phyloP scores from a whole-genome alignment of 1,140 invertebrate species.

The Drosophila baimaii region DNA sequence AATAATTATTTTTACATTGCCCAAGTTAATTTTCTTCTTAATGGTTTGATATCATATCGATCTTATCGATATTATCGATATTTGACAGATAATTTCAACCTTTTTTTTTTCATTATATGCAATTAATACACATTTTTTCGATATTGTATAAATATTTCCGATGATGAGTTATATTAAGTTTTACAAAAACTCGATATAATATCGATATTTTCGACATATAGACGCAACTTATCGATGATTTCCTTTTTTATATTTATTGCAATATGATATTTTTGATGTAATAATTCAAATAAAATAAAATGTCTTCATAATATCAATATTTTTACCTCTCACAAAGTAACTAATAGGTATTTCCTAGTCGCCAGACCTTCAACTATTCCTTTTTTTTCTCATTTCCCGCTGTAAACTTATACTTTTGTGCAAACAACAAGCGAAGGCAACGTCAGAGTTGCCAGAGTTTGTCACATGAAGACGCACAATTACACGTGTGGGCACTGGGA shows the following conservation, averaged over 20 bases:
- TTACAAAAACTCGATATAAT: too few relatives aligned
- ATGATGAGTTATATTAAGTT: too few relatives aligned
- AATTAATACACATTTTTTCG: too few relatives aligned
- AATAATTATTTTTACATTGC: not conserved
- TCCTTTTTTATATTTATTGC: too few relatives aligned
- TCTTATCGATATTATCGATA: too few relatives aligned
- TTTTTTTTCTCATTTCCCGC: slow-evolving; percentile 27
- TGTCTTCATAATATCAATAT: too few relatives aligned
- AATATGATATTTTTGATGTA: not conserved
- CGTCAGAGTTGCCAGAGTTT: slow-evolving; percentile 63
- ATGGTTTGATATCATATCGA: too few relatives aligned
- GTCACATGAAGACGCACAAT: slow-evolving; percentile 75
- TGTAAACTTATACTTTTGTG: slow-evolving; percentile 77
- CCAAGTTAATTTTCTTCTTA: too few relatives aligned
- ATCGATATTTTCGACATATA: not conserved
- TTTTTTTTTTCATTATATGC: too few relatives aligned
- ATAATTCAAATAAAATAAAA: not conserved
- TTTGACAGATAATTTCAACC: too few relatives aligned
- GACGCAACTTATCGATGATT: not conserved
- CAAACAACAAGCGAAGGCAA: slow-evolving; percentile 63
- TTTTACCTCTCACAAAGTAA: too few relatives aligned
- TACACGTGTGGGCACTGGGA: slow-evolving; percentile 44
- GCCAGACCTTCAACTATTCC: not conserved
- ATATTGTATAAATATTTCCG: too few relatives aligned
- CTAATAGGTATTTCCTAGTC: not conserved